Conservation (phyloP, 2,797 vertebrate species). For the Poeciliopsis infans region DNA sequence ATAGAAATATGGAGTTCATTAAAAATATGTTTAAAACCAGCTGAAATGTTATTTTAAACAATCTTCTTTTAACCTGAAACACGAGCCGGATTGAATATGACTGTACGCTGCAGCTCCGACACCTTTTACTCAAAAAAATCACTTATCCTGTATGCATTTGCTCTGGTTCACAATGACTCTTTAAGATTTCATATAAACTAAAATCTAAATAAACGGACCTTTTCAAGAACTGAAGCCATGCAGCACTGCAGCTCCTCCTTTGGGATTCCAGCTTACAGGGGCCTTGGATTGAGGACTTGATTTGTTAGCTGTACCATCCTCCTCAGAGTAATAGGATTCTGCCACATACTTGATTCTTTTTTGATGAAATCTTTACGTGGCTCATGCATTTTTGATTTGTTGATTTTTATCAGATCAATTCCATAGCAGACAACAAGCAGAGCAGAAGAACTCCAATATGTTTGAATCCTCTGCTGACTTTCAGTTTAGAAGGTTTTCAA, state of each 20-base stretch:
- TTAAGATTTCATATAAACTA: slow-evolving; percentile 13
- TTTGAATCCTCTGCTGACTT: neutral
- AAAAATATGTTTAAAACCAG: neutral
- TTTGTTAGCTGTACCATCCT: slow-evolving; percentile 30
- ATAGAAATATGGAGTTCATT: neutral
- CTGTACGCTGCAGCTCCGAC: no score
- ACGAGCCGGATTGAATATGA: neutral
- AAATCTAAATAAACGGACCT: neutral
- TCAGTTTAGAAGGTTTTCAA: neutral
- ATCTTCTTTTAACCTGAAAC: neutral
- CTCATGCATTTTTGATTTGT: slow-evolving; percentile 58
- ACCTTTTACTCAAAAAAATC: neutral
- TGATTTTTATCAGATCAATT: slow-evolving; percentile 46
- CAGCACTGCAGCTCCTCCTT: neutral
- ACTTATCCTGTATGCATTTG: neutral
- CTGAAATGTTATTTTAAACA: neutral
- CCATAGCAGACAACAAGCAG: slow-evolving; percentile 27
- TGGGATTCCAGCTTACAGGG: slow-evolving; percentile 2
- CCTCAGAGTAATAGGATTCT: slow-evolving; percentile 32
- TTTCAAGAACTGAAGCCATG: neutral
- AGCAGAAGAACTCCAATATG: slow-evolving; percentile 28
- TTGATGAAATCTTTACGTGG: slow-evolving; percentile 49
- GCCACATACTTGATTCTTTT: slow-evolving; percentile 39
- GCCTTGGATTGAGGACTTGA: slow-evolving; percentile 8
- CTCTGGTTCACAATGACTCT: neutral